A percentile compares a stretch with the other conserved stretches of the same genome.
These are phyloP conservation scores for Otus scops DNA, from an alignment of 2,797 vertebrate genomes.

Conservation along the genomic window DNA sequence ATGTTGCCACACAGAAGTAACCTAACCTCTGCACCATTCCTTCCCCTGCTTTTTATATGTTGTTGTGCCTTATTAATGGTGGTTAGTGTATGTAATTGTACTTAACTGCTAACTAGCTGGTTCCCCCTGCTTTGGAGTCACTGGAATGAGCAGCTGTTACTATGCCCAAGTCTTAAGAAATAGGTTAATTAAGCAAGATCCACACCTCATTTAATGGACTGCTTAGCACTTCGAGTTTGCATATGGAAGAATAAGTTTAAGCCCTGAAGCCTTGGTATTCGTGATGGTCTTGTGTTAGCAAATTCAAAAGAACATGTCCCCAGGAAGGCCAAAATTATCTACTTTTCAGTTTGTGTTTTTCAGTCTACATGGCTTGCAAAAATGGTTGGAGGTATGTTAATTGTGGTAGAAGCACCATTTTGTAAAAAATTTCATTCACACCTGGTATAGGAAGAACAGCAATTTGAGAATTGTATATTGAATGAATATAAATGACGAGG, in stretches of 20 bases:
- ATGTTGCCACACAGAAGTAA: slow-evolving; percentile 26
- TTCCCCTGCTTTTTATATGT: background rate
- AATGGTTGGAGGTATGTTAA: background rate
- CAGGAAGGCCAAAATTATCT: background rate
- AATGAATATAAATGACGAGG: background rate
- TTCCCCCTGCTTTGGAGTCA: background rate
- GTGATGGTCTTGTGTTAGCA: background rate
- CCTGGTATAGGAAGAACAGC: background rate
- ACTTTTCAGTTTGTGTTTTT: background rate
- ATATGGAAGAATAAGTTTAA: background rate
- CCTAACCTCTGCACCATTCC: background rate
- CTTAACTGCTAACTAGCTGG: background rate
- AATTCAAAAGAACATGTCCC: background rate
- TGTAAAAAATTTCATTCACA: background rate
- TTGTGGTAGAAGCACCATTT: background rate
- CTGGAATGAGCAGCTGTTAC: background rate
- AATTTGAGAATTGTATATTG: background rate
- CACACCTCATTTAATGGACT: background rate
- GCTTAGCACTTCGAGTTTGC: background rate
- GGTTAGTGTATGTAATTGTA: background rate
- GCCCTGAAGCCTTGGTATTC: background rate
- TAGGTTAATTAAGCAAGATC: background rate
- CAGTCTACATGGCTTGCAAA: background rate
- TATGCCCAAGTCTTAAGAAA: background rate
- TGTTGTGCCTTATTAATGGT: background rate